Conservation (phyloP, 2,888 invertebrate genomes). For the Sarcophaga subvicina region DNA sequence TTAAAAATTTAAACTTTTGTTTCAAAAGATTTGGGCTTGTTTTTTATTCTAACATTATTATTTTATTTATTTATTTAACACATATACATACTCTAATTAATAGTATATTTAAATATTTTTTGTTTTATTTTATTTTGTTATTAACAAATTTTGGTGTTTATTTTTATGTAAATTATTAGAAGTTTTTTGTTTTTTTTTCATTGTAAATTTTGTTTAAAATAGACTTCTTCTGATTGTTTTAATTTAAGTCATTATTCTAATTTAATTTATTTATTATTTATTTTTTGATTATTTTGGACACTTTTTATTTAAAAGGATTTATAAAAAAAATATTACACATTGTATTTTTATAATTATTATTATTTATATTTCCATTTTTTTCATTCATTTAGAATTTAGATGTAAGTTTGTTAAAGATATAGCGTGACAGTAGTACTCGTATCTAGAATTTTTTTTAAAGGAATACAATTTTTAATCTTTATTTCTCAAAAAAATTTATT, state of each 20-base stretch:
- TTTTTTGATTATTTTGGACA: slow-evolving; percentile 31
- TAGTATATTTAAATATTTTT: neutral
- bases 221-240: neutral
- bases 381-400: no score
- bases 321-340: neutral
- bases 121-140: slow-evolving; percentile 33
- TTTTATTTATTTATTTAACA: slow-evolving; percentile 19
- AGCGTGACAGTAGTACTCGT: no score
- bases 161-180: neutral
- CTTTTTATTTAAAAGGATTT: neutral
- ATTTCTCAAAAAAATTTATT: no score
- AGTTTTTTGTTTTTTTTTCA: neutral
- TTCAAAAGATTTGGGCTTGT: slow-evolving; percentile 45
- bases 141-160: slow-evolving; percentile 52
- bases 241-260: neutral
- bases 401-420: no score
- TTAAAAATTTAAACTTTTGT: slow-evolving; percentile 24
- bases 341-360: neutral
- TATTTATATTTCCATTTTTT: neutral
- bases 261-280: neutral
- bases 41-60: slow-evolving; percentile 22
- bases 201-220: slow-evolving; percentile 11
- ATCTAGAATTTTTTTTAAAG: no score
- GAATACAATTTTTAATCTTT: no score
- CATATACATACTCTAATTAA: neutral